Evolutionary conservation across 2,797 vertebrate species (phyloP), one percentile per base, ranked within the genome.

Genomic region (Chiroxiphia lanceolata): DNA sequence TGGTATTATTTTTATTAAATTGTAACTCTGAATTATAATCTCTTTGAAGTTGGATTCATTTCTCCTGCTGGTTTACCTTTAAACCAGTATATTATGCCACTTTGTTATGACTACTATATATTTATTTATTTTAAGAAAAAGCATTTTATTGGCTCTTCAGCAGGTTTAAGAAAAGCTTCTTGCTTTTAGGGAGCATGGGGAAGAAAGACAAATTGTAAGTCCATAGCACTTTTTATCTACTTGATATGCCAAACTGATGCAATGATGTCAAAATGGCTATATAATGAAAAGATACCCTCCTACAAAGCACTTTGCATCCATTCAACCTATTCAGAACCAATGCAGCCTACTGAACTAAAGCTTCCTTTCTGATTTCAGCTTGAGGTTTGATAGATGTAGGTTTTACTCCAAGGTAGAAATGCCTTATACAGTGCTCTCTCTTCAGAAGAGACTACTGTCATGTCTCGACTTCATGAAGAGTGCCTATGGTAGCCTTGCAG

Each of bases 41-140:
- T 40, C 14, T 40, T 40, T 40, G 40, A 14, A 14, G 40, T 40
- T 40, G 40, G 40, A 14, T 40, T 40, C 40, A 40, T 40, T 40
- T 40, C 40, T 40, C 40, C 40, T 40, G 40, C 40, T 5, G 40
- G 40, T 15, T 40, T 40, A 40, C 40, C 40, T 40, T 40, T 40
- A 40, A 40, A 40, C 14, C 40, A 40, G 38, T 40, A 40, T 38
- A 40, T 40, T 40, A 40, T 89, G 77, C 57, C 92, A 93, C 76
- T 93, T 95, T 33, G 15, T 50, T 74, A 87, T 83, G 63, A 94
- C 83, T 81, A 92, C 61, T 93, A 83, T 54, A 82, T 77, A 47
- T 90, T 78, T 57, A 67, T 65, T 79, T 78, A 67, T 91, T 83
- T 51, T 61, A 67, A 8, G 34, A 53, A 45, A 71, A 86, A 27